Evolutionary conservation across 2,113 vertebrate genomes (phyloP).

Genomic region (Dicerorhinus sumatrensis): DNA sequence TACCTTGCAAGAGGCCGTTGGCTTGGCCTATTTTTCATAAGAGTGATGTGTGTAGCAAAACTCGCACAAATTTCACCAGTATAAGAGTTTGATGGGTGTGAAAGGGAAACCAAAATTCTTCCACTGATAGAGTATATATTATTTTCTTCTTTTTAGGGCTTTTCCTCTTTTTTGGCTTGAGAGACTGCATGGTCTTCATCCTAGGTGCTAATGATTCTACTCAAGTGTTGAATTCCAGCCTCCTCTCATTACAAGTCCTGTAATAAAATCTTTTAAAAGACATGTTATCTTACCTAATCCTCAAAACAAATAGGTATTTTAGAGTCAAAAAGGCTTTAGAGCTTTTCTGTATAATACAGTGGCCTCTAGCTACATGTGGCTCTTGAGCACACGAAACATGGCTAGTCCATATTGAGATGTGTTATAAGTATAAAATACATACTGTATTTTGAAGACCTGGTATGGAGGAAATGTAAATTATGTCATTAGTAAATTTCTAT

Average conservation of each 20-base stretch:
- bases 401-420: background rate
- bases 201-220: background rate
- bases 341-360: background rate
- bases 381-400: background rate
- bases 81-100: background rate
- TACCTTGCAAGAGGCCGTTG: background rate
- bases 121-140: background rate
- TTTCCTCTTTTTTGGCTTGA: background rate
- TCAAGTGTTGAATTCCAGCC: background rate
- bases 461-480: background rate
- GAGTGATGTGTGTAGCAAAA: background rate
- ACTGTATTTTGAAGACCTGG: background rate
- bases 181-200: background rate
- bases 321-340: background rate
- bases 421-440: background rate
- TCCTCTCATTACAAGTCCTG: background rate
- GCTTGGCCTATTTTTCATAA: background rate
- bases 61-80: background rate
- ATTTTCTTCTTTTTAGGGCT: background rate
- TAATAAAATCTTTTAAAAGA: background rate
- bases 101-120: background rate
- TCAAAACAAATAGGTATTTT: background rate
- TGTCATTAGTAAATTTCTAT: background rate
- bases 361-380: background rate
- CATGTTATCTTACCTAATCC: background rate